These are phyloP conservation scores for Pampusana beccarii DNA, from an alignment of 2,113 vertebrate genomes.

Conservation along the genomic window DNA sequence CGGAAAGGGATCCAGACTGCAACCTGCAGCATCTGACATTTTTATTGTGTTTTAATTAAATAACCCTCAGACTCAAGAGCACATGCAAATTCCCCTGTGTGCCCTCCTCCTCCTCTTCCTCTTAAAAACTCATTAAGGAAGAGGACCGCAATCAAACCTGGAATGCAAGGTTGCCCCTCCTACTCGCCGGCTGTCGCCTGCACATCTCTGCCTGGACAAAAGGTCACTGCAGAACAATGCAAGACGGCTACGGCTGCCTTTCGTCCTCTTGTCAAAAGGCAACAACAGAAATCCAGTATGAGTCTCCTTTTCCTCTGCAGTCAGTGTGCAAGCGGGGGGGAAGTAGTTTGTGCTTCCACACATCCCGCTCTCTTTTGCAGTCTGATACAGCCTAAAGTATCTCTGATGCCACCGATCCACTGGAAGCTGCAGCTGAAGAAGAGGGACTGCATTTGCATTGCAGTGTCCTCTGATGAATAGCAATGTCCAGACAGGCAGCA, in stretches of 20 bases:
- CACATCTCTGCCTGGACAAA: conserved; percentile 2
- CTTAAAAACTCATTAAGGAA: conserved; percentile 75
- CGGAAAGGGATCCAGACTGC: conserved; percentile 55
- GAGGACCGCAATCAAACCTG: conserved; percentile 70
- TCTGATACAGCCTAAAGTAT: not conserved
- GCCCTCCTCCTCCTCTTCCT: conserved; percentile 36
- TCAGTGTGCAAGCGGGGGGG: not conserved
- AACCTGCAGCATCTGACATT: conserved; percentile 72
- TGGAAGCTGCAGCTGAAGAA: not conserved
- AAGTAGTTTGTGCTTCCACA: not conserved
- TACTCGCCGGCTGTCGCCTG: not conserved
- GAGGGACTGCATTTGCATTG: not conserved
- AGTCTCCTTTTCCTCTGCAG: not conserved
- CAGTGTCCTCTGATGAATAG: not conserved
- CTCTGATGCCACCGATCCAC: not conserved
- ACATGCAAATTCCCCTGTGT: conserved; percentile 46
- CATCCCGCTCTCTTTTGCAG: not conserved
- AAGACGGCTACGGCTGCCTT: not conserved
- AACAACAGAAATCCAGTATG: not conserved
- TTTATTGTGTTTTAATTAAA: conserved; percentile 84
- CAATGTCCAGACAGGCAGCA: not conserved
- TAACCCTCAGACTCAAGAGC: conserved; percentile 62
- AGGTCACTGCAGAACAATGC: not conserved
- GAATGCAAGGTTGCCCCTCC: conserved; percentile 64
- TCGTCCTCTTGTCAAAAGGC: not conserved